Evolutionary conservation across 2,797 vertebrate genomes (phyloP), one percentile per base, ranked within the genome.

Genomic region (Schizopygopsis pylzovi): DNA sequence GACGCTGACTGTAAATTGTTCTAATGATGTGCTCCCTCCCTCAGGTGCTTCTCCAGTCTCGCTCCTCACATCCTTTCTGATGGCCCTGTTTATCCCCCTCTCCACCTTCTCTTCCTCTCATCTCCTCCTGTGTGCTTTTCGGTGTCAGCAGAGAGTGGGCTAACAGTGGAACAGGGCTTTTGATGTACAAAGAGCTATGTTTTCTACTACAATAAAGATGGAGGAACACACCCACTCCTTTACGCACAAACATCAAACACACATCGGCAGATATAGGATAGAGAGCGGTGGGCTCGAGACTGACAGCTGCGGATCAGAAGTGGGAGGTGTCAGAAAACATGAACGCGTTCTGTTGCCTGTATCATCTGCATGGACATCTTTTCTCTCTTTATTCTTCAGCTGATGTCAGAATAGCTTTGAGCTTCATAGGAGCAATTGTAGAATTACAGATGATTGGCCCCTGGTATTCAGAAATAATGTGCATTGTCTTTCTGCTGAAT

Each of bases 1-100:
- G 79, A 79, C 12, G n/a, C 25, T 73, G 49, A 82, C 79, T 82
- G 83, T 87, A 90, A 90, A 91, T 82, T 89, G 88, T 81, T 83
- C 59, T 88, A 88, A 89, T 88, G 86, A 88, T 88, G 79, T 16
- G 18, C 65, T 52, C 6, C 33, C 85, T 87, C 87, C 86, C 87
- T 84, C 54, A 87, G 80, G 85, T 89, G 82, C 61, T 72, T 83
- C 70, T 87, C 75, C n/a, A 43, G 65, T 78, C 67, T 33, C 61
- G 11, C 28, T 83, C 82, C 72, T 81, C 49, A 54, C 86, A 75
- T 79, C 61, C 11, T 15, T 73, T 87, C 75, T 85, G 82, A 84
- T 80, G 54, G 71, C 67, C 49, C 75, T 83, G 67, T 73, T 73
- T 68, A 13, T 7, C 67, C 80, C 75, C 61, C 70, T 20, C 78